A percentile compares a stretch with the other conserved stretches of the same genome.
Evolutionary conservation across 1,140 invertebrate genomes (phyloP).

Genomic region (Berghia stephanieae): DNA sequence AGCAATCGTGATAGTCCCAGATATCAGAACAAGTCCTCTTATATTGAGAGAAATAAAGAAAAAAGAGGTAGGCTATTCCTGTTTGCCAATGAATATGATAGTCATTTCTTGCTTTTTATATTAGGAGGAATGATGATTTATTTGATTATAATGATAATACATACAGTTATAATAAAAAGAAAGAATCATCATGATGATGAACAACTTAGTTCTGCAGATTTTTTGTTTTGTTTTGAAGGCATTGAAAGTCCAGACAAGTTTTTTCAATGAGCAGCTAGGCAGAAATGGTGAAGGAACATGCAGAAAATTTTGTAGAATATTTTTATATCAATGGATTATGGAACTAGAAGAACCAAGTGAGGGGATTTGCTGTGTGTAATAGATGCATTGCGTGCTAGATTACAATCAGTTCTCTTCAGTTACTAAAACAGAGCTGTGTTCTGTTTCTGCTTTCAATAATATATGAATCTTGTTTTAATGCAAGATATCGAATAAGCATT

Average conservation of each 20-base stretch:
- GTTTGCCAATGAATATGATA: not conserved
- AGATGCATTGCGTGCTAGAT: too few relatives aligned
- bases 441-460: too few relatives aligned
- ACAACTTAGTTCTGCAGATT: not conserved
- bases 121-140: not conserved
- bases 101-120: not conserved
- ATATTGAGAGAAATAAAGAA: conserved; percentile 80
- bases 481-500: too few relatives aligned
- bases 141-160: not conserved
- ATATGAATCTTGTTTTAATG: too few relatives aligned
- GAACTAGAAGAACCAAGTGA: too few relatives aligned
- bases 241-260: not conserved
- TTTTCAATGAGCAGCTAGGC: too few relatives aligned
- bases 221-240: not conserved
- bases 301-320: too few relatives aligned
- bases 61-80: conserved; percentile 73
- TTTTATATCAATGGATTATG: too few relatives aligned
- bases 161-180: not conserved
- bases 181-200: not conserved
- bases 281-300: too few relatives aligned
- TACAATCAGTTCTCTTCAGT: too few relatives aligned
- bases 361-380: too few relatives aligned
- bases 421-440: too few relatives aligned
- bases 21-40: conserved; percentile 80
- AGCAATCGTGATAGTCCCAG: conserved; percentile 72